Evolutionary conservation across 2,888 invertebrate genomes (phyloP).

Genomic region (Xanthia icteritia): DNA sequence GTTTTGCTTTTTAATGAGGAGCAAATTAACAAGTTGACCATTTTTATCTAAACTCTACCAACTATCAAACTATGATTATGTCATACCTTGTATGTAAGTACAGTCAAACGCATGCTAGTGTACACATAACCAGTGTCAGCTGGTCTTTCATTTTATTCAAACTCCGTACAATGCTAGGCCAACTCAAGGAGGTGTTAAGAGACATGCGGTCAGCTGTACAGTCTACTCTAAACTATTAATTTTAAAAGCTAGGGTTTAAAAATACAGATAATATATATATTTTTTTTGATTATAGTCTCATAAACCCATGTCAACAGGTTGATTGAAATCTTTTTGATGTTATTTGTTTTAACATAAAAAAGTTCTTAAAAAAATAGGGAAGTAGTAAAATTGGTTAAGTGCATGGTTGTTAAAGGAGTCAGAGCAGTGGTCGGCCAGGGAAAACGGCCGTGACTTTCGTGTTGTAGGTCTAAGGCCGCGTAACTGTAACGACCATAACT

Average conservation of each 20-base stretch:
- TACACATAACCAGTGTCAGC: background rate
- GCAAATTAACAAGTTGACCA: slow-evolving; percentile 21
- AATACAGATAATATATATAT: too few species aligned
- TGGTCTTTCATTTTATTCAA: background rate
- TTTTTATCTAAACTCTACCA: slow-evolving; percentile 20
- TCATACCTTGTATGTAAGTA: background rate
- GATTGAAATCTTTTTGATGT: background rate
- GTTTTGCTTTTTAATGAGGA: slow-evolving; percentile 35
- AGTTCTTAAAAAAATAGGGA: background rate
- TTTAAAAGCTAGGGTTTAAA: background rate
- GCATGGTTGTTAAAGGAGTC: background rate
- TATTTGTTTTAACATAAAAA: background rate
- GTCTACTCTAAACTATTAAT: background rate
- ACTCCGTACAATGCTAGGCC: background rate
- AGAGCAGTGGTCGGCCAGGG: background rate
- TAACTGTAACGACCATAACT: too few species aligned
- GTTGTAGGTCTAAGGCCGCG: background rate
- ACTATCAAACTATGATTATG: background rate
- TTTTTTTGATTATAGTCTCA: background rate
- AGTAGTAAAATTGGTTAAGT: background rate
- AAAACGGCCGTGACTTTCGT: background rate
- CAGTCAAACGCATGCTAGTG: background rate
- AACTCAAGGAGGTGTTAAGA: background rate
- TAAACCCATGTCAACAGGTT: background rate
- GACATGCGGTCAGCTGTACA: background rate